Evolutionary conservation across 2,113 vertebrate genomes (phyloP).

Genomic region (Sakesphorus luctuosus): DNA sequence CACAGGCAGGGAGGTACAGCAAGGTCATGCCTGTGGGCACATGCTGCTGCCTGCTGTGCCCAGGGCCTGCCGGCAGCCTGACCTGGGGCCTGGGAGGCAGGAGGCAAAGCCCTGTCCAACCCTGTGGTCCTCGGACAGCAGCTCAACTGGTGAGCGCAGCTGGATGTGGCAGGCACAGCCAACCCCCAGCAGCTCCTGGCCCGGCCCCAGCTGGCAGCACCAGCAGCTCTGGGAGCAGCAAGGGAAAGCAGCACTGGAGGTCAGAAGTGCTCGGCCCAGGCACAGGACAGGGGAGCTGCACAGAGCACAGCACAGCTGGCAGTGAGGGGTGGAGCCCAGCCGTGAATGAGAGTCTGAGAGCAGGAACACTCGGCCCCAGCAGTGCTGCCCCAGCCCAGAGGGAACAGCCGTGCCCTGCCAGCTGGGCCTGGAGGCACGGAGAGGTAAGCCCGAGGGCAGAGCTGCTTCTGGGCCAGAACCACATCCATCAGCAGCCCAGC

Average conservation of each 20-base stretch:
- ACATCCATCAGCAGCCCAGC: fast-evolving
- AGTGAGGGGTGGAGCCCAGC: fast-evolving
- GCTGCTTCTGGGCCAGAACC: background rate
- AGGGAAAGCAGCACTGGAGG: background rate
- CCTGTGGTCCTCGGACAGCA: fast-evolving
- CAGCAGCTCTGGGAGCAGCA: background rate
- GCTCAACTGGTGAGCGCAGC: fast-evolving
- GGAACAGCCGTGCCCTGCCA: fast-evolving
- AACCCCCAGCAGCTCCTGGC: background rate
- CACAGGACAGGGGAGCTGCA: background rate
- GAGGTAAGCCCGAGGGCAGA: fast-evolving
- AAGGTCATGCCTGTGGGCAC: background rate
- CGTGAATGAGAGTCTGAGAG: fast-evolving
- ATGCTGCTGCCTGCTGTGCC: constrained; percentile 11
- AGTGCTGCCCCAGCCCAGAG: fast-evolving
- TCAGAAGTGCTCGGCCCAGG: background rate
- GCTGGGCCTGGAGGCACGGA: background rate
- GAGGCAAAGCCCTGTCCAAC: background rate
- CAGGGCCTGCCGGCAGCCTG: background rate
- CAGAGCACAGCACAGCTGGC: fast-evolving
- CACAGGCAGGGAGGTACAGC: background rate
- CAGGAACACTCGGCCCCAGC: fast-evolving
- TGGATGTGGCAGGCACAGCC: background rate
- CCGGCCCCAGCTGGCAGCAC: background rate
- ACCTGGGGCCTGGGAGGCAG: background rate